Percentiles rank a stretch among this genome's conserved stretches.
phyloP scores from a whole-genome alignment of 2,113 vertebrate species.

The Cyprinodon variegatus region DNA sequence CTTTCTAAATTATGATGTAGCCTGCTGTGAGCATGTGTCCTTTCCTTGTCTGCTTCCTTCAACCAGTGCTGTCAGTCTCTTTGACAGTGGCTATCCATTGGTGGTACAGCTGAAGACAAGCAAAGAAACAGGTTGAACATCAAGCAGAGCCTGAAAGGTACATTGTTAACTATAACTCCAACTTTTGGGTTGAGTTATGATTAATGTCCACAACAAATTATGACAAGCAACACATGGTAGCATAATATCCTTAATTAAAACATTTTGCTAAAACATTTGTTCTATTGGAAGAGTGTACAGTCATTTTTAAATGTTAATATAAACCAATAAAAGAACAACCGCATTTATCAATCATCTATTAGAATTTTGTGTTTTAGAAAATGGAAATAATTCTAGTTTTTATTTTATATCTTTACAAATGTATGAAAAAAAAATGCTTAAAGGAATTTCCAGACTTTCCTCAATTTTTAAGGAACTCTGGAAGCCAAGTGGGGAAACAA shows the following conservation, averaged over 20 bases:
- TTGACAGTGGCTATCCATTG: background rate
- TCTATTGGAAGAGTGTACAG: background rate
- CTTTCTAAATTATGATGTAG: background rate
- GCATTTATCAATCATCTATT: background rate
- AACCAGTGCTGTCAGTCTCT: background rate
- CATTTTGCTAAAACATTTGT: background rate
- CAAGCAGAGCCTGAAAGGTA: background rate
- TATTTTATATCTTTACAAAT: too few relatives aligned
- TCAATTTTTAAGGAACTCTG: background rate
- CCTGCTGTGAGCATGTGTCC: background rate
- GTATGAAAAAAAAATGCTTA: background rate
- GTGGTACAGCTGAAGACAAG: background rate
- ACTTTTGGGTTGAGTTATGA: background rate
- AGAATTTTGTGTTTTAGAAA: background rate
- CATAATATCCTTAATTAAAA: background rate
- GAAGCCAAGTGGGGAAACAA: conserved; percentile 9
- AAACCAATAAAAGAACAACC: background rate
- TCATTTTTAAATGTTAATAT: background rate
- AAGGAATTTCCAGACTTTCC: background rate
- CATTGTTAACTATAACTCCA: background rate
- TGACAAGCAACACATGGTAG: background rate
- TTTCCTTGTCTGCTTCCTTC: background rate
- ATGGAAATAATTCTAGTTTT: too few relatives aligned
- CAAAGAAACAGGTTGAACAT: background rate
- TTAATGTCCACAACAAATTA: background rate